Base-by-base conservation (phyloP, 2,888 invertebrate species). In the Therioaphis trifolii region DNA sequence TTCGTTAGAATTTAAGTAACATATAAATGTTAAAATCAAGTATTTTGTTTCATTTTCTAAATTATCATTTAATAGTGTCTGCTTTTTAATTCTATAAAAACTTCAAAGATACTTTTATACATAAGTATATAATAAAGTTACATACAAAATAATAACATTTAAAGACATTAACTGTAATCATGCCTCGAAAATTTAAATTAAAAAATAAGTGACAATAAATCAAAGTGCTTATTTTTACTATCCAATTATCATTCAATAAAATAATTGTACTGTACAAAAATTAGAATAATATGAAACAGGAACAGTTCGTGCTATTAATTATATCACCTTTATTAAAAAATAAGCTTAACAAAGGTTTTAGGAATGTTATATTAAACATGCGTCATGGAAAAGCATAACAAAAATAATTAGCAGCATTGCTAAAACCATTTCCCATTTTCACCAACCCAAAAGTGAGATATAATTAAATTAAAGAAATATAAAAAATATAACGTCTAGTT, bases 381-480 rank as follows among this genome's bases (percentile, higher is more conserved):
- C 78, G 69, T n/a, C 24, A 55, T 55, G 78, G 68, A 79, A 43
- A 69, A 69, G 78, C 78, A 4, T 79, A 68, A 43, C 43, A 43
- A 79, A 43, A 69, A 78, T 29, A 77, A 29, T 35, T 66, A 35
- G n/a, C 18, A 49, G 66, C 27, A 61, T 21, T 43, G 40, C 27
- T 49, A 66, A 77, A 55, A 68, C n/a, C 24, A 7, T 78, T 68
- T 76, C 35, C 69, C 77, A 21, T 35, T 52, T 52, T 49, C 2
- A 77, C 55, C 55, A 21, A 69, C 78, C 78, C 78, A 43, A 52
- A 68, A 14, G 12, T 52, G 35, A 35, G 35, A 52, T 68, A 66
- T 49, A 66, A 49, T 66, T 52, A 35, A 78, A 78, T 63, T 27
- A 63, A 58, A 43, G 27, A 52, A 68, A 40, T 77, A 68, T 35